Evolutionary conservation across 2,113 vertebrate species (phyloP).

Genomic region (Sinocyclocheilus maitianheensis): DNA sequence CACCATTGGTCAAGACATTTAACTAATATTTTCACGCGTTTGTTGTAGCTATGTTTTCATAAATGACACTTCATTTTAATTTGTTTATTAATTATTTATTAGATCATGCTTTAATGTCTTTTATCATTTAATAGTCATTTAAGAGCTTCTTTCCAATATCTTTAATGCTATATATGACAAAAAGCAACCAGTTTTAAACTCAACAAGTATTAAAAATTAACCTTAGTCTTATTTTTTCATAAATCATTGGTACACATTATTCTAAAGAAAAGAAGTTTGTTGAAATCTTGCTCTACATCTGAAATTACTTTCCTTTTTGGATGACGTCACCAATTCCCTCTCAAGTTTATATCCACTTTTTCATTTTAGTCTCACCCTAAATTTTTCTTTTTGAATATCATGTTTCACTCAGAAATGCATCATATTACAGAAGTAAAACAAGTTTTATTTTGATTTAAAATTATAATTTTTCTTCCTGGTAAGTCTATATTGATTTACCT

Average conservation of each 20-base stretch:
- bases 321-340: neutral
- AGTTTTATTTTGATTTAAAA: neutral
- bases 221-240: neutral
- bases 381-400: neutral
- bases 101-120: neutral
- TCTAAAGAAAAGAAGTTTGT: neutral
- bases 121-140: neutral
- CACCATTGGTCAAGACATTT: neutral
- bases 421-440: neutral
- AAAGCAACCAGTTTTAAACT: neutral
- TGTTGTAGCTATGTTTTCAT: neutral
- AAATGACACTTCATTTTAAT: neutral
- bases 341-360: neutral
- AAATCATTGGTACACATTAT: neutral
- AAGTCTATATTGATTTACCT: conserved; percentile 21
- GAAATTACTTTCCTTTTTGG: neutral
- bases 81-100: neutral
- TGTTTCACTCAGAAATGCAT: neutral
- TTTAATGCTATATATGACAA: neutral
- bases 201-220: neutral
- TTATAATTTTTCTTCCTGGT: neutral
- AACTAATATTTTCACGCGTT: too few species aligned
- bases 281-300: neutral
- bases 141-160: neutral
- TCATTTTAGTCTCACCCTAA: neutral